A percentile compares a stretch with the other conserved stretches of the same genome.
Evolutionary conservation across 2,888 invertebrate genomes (phyloP).

Genomic region (Malachius bipustulatus): DNA sequence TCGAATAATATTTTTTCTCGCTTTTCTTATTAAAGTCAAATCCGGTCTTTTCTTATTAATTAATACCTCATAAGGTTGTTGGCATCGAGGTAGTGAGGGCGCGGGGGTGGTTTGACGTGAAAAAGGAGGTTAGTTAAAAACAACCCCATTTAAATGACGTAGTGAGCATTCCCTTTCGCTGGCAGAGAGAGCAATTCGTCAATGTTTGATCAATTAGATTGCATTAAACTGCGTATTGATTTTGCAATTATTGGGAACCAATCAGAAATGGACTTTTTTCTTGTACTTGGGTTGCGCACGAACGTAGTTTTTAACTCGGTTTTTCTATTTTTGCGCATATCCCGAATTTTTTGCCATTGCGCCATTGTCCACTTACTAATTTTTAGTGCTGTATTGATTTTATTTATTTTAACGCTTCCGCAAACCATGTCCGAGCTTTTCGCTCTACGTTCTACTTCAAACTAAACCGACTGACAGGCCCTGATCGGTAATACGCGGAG

Average conservation of each 20-base stretch:
- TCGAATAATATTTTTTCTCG: no score
- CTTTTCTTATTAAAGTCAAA: no score
- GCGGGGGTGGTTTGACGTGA: conserved; percentile 13
- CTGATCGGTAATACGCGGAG: no score
- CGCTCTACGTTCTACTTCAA: no score
- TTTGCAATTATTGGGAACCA: conserved; percentile 41
- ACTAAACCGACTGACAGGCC: no score
- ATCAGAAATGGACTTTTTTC: conserved; percentile 38
- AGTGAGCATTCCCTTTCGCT: not conserved
- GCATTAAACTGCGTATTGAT: conserved; percentile 37
- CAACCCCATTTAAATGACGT: conserved; percentile 9
- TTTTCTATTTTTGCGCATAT: conserved; percentile 36
- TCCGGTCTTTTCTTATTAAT: no score
- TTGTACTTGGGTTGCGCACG: conserved; percentile 32
- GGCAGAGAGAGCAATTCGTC: conserved; percentile 20
- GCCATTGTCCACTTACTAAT: conserved; percentile 39
- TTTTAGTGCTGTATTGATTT: conserved; percentile 39
- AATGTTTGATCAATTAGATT: conserved; percentile 35
- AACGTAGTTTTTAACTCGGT: conserved; percentile 33
- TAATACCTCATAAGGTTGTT: no score
- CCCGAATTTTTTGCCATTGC: conserved; percentile 38
- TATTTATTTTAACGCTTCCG: conserved; percentile 30
- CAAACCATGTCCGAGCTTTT: conserved; percentile 12
- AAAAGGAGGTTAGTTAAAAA: conserved; percentile 13
- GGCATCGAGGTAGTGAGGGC: conserved; percentile 10